Evolutionary conservation across 2,888 invertebrate genomes (phyloP).

Genomic region (Coenonympha arcania): DNA sequence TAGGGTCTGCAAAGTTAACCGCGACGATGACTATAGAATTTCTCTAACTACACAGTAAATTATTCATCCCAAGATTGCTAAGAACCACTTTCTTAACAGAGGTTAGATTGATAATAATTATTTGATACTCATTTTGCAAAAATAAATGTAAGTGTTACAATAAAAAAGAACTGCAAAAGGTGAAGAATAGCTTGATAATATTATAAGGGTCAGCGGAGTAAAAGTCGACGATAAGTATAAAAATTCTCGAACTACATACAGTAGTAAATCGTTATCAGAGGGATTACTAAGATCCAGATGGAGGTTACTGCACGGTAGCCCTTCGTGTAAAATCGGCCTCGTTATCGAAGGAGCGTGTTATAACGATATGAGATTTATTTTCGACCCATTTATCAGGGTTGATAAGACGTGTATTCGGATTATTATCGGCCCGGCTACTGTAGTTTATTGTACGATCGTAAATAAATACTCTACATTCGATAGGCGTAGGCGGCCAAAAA

Average conservation of each 20-base stretch:
- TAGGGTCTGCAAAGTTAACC: too few relatives aligned
- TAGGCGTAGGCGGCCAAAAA: neutral
- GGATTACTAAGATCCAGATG: slow-evolving; percentile 51
- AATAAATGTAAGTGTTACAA: too few relatives aligned
- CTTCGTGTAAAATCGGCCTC: slow-evolving; percentile 48
- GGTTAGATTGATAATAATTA: too few relatives aligned
- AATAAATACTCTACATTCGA: slow-evolving; percentile 6
- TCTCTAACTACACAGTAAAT: too few relatives aligned
- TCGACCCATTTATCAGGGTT: slow-evolving; percentile 41
- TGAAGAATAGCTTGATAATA: neutral
- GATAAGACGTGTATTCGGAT: slow-evolving; percentile 40
- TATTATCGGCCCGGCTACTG: slow-evolving; percentile 40
- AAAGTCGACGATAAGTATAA: neutral
- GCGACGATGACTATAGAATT: too few relatives aligned
- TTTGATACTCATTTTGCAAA: too few relatives aligned
- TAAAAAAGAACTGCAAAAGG: too few relatives aligned
- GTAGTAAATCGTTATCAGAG: slow-evolving; percentile 55
- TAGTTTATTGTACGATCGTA: slow-evolving; percentile 28
- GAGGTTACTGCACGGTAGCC: slow-evolving; percentile 66
- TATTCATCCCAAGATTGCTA: too few relatives aligned
- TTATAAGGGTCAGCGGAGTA: too few relatives aligned
- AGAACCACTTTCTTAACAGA: too few relatives aligned
- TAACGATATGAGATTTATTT: slow-evolving; percentile 57
- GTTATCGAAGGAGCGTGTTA: slow-evolving; percentile 46
- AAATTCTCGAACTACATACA: slow-evolving; percentile 21